Conservation (phyloP, 2,888 invertebrate species). For the Amorpha juglandis region DNA sequence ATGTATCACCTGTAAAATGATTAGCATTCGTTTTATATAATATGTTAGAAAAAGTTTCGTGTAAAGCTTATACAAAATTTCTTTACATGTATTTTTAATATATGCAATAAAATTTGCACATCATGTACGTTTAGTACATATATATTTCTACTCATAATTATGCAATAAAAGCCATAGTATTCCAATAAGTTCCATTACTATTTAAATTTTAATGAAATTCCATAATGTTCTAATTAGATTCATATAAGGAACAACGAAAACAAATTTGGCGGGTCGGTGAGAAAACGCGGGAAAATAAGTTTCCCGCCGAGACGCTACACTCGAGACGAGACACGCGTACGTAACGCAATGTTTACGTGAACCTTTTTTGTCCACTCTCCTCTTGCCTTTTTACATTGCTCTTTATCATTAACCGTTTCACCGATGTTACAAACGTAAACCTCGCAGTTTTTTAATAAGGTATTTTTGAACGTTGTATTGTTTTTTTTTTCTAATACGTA, state of each 20-base stretch:
- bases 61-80: too few relatives aligned
- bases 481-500: slow-evolving; percentile 3
- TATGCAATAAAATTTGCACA: too few relatives aligned
- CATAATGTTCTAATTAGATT: slow-evolving; percentile 61
- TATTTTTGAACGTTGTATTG: not conserved
- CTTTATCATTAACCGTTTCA: slow-evolving; percentile 39
- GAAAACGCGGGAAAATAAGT: slow-evolving; percentile 81
- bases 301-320: slow-evolving; percentile 73
- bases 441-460: slow-evolving; percentile 4
- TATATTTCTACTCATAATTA: too few relatives aligned
- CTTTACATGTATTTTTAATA: too few relatives aligned
- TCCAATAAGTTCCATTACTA: too few relatives aligned
- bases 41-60: too few relatives aligned
- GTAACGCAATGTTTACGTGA: slow-evolving; percentile 70
- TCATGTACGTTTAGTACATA: too few relatives aligned
- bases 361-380: slow-evolving; percentile 50
- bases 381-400: slow-evolving; percentile 43
- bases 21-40: too few relatives aligned
- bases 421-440: slow-evolving; percentile 33
- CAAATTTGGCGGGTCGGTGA: slow-evolving; percentile 58
- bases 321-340: slow-evolving; percentile 78
- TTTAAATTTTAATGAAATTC: not conserved
- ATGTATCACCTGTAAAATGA: too few relatives aligned
- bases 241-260: slow-evolving; percentile 57
- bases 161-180: too few relatives aligned